Evolutionary conservation across 2,113 vertebrate species (phyloP).

Genomic region (Romanogobio albipinnatus): DNA sequence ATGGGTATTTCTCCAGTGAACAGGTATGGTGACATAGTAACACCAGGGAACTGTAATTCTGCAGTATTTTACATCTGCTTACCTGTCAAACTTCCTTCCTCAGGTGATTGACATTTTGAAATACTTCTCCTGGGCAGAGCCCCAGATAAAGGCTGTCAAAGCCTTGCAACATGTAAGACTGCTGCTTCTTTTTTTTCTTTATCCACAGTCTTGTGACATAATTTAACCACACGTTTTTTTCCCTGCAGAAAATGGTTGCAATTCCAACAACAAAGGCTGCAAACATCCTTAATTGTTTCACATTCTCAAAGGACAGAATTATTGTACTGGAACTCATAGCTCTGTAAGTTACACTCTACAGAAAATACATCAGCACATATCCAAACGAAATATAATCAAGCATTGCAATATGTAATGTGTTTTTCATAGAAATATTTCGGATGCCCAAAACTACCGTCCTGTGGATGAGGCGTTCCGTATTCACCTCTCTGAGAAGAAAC

Average conservation of each 20-base stretch:
- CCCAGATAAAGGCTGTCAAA: constrained; percentile 96
- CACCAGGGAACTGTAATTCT: neutral
- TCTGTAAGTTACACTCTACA: constrained; percentile 82
- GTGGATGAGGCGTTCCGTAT: constrained; percentile 95
- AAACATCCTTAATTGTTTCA: constrained; percentile 96
- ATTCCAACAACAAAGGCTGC: constrained; percentile 93
- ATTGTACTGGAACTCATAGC: constrained; percentile 92
- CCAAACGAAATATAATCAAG: neutral
- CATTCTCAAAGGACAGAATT: constrained; percentile 95
- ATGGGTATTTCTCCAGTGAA: constrained; percentile 98
- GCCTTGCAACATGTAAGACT: constrained; percentile 93
- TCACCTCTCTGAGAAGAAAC: constrained; percentile 93
- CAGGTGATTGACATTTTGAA: constrained; percentile 95
- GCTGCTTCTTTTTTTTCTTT: neutral
- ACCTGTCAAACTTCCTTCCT: neutral
- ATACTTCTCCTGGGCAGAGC: constrained; percentile 98
- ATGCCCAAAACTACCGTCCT: constrained; percentile 93
- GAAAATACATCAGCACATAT: neutral
- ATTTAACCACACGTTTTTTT: constrained; percentile 29
- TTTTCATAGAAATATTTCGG: constrained; percentile 88
- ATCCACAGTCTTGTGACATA: neutral
- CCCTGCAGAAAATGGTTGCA: constrained; percentile 94
- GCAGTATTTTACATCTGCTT: neutral
- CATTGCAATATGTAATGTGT: neutral
- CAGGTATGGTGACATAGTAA: constrained; percentile 79